Conservation (phyloP, 2,113 vertebrate genomes). For the Narcine bancroftii region DNA sequence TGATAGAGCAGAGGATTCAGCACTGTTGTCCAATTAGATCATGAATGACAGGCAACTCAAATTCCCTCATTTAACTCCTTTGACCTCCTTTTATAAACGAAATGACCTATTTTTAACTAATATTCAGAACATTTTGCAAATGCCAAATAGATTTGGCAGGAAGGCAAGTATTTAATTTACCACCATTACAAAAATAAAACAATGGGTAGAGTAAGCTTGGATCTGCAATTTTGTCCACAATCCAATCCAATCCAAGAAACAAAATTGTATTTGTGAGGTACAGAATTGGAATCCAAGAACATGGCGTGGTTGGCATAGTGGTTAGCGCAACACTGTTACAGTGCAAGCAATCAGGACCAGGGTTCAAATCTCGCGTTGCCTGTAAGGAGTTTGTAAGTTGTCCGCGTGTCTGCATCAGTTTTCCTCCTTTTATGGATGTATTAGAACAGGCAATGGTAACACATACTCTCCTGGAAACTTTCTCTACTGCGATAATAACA, state of each 20-base stretch:
- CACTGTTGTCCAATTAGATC: neutral
- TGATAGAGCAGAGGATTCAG: neutral
- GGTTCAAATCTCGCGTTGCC: too few relatives aligned
- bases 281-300: neutral
- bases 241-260: neutral
- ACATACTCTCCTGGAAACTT: too few relatives aligned
- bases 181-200: neutral
- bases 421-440: too few relatives aligned
- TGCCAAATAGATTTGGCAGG: neutral
- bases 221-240: neutral
- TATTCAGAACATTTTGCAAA: neutral
- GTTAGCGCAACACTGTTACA: too few relatives aligned
- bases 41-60: neutral
- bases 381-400: too few relatives aligned
- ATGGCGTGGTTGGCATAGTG: too few relatives aligned
- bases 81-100: neutral
- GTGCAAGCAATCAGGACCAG: too few relatives aligned
- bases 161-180: neutral
- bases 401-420: too few relatives aligned
- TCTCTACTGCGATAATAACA: too few relatives aligned
- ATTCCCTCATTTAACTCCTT: neutral
- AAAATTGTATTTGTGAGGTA: neutral
- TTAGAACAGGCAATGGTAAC: too few relatives aligned
- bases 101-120: neutral
- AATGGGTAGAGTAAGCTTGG: neutral